Conservation (phyloP, 2,113 vertebrate species). For the Turnix velox region DNA sequence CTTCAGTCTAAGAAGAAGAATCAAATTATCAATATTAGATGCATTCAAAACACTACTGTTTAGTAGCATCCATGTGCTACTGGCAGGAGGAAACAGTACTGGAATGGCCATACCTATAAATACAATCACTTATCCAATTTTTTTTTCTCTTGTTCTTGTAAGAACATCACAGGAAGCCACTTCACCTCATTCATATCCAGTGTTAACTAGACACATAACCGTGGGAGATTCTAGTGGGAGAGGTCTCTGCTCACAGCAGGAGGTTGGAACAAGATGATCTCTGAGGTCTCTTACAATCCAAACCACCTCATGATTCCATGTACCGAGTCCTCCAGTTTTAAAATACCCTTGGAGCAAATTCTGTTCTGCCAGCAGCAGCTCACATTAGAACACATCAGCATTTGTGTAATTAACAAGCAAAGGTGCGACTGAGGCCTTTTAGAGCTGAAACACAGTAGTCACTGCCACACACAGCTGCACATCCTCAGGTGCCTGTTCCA, state of each 20-base stretch:
- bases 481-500: background rate
- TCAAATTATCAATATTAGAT: background rate
- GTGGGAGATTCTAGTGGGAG: too few species aligned
- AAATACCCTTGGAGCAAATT: accelerated
- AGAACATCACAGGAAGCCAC: background rate
- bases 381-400: accelerated
- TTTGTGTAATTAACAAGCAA: background rate
- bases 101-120: background rate
- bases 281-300: too few species aligned
- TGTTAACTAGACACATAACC: background rate
- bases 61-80: background rate
- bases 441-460: background rate
- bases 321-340: background rate
- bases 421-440: accelerated
- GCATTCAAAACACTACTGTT: background rate
- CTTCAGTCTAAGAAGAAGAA: background rate
- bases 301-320: too few species aligned
- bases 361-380: background rate
- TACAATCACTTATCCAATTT: background rate
- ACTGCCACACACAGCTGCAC: accelerated
- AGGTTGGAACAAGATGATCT: too few species aligned
- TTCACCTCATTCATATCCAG: background rate
- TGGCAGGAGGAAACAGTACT: background rate
- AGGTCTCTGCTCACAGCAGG: too few species aligned
- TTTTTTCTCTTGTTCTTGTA: background rate